phyloP scores from a whole-genome alignment of 2,888 invertebrate species.

The Melieria picta region DNA sequence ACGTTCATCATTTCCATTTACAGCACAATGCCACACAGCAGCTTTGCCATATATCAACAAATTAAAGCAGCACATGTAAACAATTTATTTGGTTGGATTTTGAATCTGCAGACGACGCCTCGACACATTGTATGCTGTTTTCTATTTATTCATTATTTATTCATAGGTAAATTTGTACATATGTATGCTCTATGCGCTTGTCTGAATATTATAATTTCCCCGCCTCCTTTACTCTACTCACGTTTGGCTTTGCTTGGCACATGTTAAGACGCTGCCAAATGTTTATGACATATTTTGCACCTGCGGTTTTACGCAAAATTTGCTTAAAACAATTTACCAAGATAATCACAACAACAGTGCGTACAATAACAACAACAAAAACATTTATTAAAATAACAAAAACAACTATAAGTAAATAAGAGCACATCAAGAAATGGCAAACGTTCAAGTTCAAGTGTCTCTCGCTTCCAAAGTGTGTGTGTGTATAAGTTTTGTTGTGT shows the following conservation, averaged over 20 bases:
- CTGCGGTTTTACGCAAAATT: conserved; percentile 46
- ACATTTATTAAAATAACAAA: conserved; percentile 3
- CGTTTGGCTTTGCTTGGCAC: too few relatives aligned
- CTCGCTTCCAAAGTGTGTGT: too few relatives aligned
- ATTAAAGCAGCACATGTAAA: conserved; percentile 39
- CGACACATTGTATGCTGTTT: too few relatives aligned
- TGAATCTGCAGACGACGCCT: not conserved
- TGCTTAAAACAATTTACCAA: conserved; percentile 33
- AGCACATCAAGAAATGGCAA: not conserved
- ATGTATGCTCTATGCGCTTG: too few relatives aligned
- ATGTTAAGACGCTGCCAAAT: conserved; percentile 40
- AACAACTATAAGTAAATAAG: conserved; percentile 1
- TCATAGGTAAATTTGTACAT: too few relatives aligned
- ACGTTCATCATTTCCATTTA: too few relatives aligned
- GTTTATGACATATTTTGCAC: conserved; percentile 54
- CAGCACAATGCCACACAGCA: not conserved
- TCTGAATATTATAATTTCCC: too few relatives aligned
- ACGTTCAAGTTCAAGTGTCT: conserved; percentile 8
- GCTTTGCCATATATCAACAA: conserved; percentile 36
- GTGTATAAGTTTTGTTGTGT: not conserved
- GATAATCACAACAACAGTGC: conserved; percentile 12
- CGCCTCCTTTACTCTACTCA: too few relatives aligned
- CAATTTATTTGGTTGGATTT: conserved; percentile 32
- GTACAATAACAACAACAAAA: not conserved
- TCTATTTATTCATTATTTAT: too few relatives aligned